Base-by-base conservation (phyloP, 2,113 vertebrate genomes). In the Oxyruncus cristatus region DNA sequence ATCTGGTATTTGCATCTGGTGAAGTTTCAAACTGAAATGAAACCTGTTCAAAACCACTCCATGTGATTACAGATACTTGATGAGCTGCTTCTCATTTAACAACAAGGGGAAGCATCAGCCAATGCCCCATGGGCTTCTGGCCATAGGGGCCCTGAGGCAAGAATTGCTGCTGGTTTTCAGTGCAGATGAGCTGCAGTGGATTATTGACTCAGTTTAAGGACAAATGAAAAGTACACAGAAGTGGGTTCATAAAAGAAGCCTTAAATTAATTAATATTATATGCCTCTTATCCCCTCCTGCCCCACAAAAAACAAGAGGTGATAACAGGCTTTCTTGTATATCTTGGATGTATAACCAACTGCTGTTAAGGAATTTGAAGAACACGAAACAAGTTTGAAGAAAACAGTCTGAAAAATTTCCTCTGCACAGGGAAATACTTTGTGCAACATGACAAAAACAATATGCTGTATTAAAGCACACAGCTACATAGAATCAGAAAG, bases 121-220 rank as follows among this genome's bases (percentile, higher is more conserved):
- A 88, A 93, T 49, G 56, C 53, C 75, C 74, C 37, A 44, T 19
- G 77, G 92, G 37, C 19, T 26, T 76, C 67, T 67, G 55, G 39
- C 89, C 63, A 26, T 42, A 85, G 91, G 94, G 88, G 74, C 62
- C 93, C 90, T 75, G 93, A 96, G 90, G 93, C 96, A 92, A 96
- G 50, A 94, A 41, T 55, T 62, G 58, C n/a, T 94, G 47, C 68
- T 79, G 42, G 0, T 71, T 90, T 68, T 89, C 20, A 71, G 32
- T 4, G 21, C 0, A 0, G 39, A 67, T 47, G 56, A 78, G n/a
- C 14, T 66, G 35, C 55, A 67, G 11, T 58, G 39, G 55, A 35
- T 79, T 86, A 46, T 27, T 86, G 55, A 71, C 32, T 90, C 44
- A 7, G 7, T 88, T 92, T 92, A 75, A 94, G 66, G 58, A 92